A percentile compares a stretch with the other conserved stretches of the same genome.
These are phyloP conservation scores for Noctua janthina DNA, from an alignment of 2,888 invertebrate genomes.

Conservation along the genomic window DNA sequence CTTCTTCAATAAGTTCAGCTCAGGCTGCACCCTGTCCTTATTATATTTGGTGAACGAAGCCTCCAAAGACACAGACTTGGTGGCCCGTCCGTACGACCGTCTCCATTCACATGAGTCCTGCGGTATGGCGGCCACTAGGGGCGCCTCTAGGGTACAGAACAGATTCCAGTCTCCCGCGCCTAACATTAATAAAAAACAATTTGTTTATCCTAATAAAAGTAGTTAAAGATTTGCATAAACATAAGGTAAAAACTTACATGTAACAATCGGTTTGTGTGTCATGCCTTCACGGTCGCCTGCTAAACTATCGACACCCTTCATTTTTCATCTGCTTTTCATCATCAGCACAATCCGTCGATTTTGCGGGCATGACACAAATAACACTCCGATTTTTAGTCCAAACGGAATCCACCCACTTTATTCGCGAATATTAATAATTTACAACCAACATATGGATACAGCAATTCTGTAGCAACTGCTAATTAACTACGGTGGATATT, in stretches of 20 bases:
- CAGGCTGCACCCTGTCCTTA: slow-evolving; percentile 93
- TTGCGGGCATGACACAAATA: slow-evolving; percentile 86
- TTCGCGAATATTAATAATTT: slow-evolving; percentile 63
- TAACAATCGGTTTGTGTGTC: slow-evolving; percentile 93
- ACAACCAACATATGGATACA: slow-evolving; percentile 38
- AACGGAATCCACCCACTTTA: slow-evolving; percentile 86
- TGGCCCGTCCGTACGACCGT: slow-evolving; percentile 96
- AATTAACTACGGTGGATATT: slow-evolving; percentile 47
- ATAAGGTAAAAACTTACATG: slow-evolving; percentile 91
- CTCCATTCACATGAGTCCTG: slow-evolving; percentile 98
- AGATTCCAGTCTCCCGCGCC: slow-evolving; percentile 96
- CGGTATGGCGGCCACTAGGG: slow-evolving; percentile 94
- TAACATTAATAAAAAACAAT: slow-evolving; percentile 75
- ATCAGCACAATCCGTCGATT: slow-evolving; percentile 81
- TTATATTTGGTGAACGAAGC: slow-evolving; percentile 95
- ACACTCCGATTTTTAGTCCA: slow-evolving; percentile 74
- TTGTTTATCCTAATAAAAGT: slow-evolving; percentile 26
- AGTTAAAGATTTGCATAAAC: slow-evolving; percentile 37
- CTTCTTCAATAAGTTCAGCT: slow-evolving; percentile 95
- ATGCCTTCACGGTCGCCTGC: slow-evolving; percentile 89
- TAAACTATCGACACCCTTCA: slow-evolving; percentile 91
- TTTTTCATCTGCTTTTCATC: slow-evolving; percentile 86
- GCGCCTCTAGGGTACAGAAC: slow-evolving; percentile 95
- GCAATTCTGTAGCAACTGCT: slow-evolving; percentile 33
- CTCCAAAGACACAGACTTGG: slow-evolving; percentile 95